Conservation (phyloP, 2,113 vertebrate species). For the Cyanoderma ruficeps region DNA sequence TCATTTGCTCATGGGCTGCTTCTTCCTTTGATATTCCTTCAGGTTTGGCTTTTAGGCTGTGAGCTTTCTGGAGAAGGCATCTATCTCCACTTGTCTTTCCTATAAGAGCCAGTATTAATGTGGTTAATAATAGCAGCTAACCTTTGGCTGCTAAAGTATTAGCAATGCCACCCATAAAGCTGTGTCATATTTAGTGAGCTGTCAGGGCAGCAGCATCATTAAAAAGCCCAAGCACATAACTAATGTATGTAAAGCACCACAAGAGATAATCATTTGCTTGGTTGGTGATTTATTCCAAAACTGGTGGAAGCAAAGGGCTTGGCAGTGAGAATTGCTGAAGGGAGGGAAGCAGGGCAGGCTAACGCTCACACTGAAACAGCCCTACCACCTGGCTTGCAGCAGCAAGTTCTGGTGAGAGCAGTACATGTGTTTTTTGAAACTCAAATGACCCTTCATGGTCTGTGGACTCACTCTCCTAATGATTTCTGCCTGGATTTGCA, state of each 20-base stretch:
- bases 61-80: not conserved
- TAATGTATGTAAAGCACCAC: conserved; percentile 27
- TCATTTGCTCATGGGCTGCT: not conserved
- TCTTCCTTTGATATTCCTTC: not conserved
- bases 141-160: conserved; percentile 6
- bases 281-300: conserved; percentile 44
- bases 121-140: conserved; percentile 21
- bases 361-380: rapidly evolving
- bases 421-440: not conserved
- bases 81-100: not conserved
- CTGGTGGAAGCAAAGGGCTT: conserved; percentile 19
- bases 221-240: conserved; percentile 52
- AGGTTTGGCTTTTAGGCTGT: not conserved
- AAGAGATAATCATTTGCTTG: conserved; percentile 26
- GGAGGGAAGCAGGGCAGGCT: not conserved
- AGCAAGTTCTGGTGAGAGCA: not conserved
- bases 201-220: conserved; percentile 55
- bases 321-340: not conserved
- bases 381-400: not conserved
- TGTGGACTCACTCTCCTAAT: not conserved
- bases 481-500: conserved; percentile 13
- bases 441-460: not conserved
- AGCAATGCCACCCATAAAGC: conserved; percentile 28
- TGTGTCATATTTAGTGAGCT: conserved; percentile 49
- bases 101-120: not conserved